Base-by-base conservation (phyloP, 1,140 invertebrate genomes). In the Heliconius hermathena region DNA sequence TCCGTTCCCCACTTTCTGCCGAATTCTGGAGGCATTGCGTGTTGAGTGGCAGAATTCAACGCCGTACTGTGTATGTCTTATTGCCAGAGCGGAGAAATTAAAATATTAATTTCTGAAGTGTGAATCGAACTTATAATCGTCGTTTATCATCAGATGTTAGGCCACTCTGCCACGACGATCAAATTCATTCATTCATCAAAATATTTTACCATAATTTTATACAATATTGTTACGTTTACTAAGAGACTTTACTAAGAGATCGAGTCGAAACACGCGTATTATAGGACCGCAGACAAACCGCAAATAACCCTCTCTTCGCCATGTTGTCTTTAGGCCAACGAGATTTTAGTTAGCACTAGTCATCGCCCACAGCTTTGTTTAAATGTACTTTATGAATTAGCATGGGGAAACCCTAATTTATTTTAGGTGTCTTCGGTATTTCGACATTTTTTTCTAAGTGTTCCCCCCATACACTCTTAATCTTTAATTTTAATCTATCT, bases 261-360 rank as follows among this genome's bases (percentile, higher is more conserved):
- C 8, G 49, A 1, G 54, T 52, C 49, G 18, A 33, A 57, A 74
- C 73, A 74, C n/a, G 29, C 54, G 49, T 74, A 38, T 46, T 9
- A 46, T 52, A 20, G 49, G 49, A 52, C 49, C 52, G 13, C 73
- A 18, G 54, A 20, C 72, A 33, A 60, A 71, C 78, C 60, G 66
- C 71, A 82, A 82, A 82, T 74, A 77, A 77, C 72, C 71, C 13
- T 66, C 3, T 66, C 26, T 29, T 16, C 9, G 26, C 26, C 20
- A 9, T 16, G 22, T 66, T 11, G 13, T 66, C 60, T 29, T 26
- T 66, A 29, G 26, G 60, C 1, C 4, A 4, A 29, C 26, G 9
- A 66, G 60, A 66, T 66, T 66, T 66, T 66, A 29, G 60, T 66
- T 52, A 8, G 8, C 49, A 52, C 16, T 46, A 46, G 13, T 5